phyloP scores from a whole-genome alignment of 2,113 vertebrate species.

The Zootoca vivipara region DNA sequence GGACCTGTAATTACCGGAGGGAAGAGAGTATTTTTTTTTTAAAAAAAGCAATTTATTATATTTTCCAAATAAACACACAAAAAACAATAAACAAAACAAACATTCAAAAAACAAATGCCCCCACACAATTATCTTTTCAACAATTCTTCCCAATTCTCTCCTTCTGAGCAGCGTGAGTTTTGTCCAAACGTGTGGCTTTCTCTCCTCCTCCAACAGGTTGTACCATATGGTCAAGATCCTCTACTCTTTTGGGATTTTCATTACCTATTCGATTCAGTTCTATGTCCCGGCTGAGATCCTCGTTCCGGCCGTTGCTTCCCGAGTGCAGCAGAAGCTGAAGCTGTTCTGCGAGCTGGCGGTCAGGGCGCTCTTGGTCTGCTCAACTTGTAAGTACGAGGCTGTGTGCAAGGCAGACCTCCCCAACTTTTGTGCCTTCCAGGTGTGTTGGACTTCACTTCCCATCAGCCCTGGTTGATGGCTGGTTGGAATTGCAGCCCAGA shows the following conservation, averaged over 20 bases:
- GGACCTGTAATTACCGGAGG: background rate
- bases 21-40: too few relatives aligned
- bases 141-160: too few relatives aligned
- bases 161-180: background rate
- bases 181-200: constrained; percentile 47
- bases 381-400: constrained; percentile 83
- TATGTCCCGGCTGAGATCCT: constrained; percentile 89
- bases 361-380: constrained; percentile 78
- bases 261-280: constrained; percentile 90
- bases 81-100: too few relatives aligned
- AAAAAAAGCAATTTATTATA: too few relatives aligned
- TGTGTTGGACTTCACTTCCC: too few relatives aligned
- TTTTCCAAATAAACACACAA: too few relatives aligned
- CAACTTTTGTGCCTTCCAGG: too few relatives aligned
- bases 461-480: too few relatives aligned
- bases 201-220: constrained; percentile 73
- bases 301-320: constrained; percentile 76
- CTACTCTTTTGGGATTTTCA: constrained; percentile 90
- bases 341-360: constrained; percentile 72
- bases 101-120: too few relatives aligned
- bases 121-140: too few relatives aligned
- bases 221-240: constrained; percentile 89
- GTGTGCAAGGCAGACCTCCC: too few relatives aligned
- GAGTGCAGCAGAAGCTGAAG: constrained; percentile 78
- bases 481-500: too few relatives aligned